These are phyloP conservation scores for Oxygymnocypris stewartii DNA, from an alignment of 2,113 vertebrate genomes.

Conservation along the genomic window DNA sequence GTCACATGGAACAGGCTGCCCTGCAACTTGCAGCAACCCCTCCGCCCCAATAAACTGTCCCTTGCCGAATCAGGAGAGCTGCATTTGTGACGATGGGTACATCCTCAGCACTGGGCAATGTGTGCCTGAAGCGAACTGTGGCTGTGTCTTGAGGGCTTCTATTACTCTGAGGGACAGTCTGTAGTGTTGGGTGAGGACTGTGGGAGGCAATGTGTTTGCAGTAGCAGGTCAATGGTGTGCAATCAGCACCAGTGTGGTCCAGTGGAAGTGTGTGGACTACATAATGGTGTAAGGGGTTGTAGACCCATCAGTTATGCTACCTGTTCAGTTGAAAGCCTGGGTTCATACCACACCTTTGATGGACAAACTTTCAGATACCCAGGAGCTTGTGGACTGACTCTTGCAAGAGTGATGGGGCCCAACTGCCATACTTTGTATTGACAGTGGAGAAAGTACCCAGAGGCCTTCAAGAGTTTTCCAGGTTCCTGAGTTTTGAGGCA, in stretches of 20 bases:
- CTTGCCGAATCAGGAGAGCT: constrained; percentile 63
- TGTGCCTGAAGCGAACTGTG: constrained; percentile 62
- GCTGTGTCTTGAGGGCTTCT: constrained; percentile 65
- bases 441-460: constrained; percentile 62
- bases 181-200: constrained; percentile 62
- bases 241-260: constrained; percentile 47
- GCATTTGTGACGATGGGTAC: constrained; percentile 65
- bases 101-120: constrained; percentile 65
- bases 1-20: constrained; percentile 62
- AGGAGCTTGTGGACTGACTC: constrained; percentile 63
- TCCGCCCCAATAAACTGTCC: constrained; percentile 61
- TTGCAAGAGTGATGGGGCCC: constrained; percentile 58
- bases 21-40: constrained; percentile 63
- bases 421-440: constrained; percentile 53
- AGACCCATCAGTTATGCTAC: constrained; percentile 53
- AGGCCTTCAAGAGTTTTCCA: constrained; percentile 48
- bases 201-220: constrained; percentile 62
- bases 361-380: constrained; percentile 63
- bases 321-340: constrained; percentile 61
- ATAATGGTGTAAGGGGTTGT: constrained; percentile 60
- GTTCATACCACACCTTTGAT: constrained; percentile 67
- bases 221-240: constrained; percentile 60
- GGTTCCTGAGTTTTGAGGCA: constrained; percentile 55
- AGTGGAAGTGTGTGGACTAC: constrained; percentile 53
- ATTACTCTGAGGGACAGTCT: constrained; percentile 64